Percentiles rank a stretch among this genome's conserved stretches.
These are phyloP conservation scores for Diploptera punctata DNA, from an alignment of 2,888 invertebrate species.

Conservation along the genomic window DNA sequence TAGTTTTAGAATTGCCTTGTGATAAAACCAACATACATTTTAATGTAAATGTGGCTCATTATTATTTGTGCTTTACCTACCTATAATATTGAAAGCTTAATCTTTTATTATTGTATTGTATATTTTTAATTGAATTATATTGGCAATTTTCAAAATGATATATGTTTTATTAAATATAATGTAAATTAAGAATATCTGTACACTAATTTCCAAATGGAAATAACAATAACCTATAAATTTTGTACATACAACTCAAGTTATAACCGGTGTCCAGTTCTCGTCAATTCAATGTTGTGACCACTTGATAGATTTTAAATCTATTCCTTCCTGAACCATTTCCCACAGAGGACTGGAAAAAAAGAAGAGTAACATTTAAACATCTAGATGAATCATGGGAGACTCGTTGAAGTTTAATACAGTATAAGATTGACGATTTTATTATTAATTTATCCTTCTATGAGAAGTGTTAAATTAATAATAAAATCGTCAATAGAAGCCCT, in stretches of 20 bases:
- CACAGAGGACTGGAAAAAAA: conserved; percentile 81
- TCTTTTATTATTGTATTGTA: neutral
- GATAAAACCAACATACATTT: neutral
- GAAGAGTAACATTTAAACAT: too few relatives aligned
- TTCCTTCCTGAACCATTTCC: conserved; percentile 99
- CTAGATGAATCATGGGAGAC: too few relatives aligned
- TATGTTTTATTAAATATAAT: neutral
- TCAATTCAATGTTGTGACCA: conserved; percentile 92
- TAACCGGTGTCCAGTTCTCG: too few relatives aligned
- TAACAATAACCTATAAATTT: too few relatives aligned
- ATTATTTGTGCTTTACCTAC: conserved; percentile 4
- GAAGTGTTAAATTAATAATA: too few relatives aligned
- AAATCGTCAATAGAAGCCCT: too few relatives aligned
- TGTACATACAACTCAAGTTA: too few relatives aligned
- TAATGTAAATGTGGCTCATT: neutral
- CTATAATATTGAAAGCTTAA: neutral
- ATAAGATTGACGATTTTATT: too few relatives aligned
- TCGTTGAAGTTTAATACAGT: too few relatives aligned
- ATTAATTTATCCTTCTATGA: too few relatives aligned
- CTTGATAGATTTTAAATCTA: conserved; percentile 95
- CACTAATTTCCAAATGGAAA: too few relatives aligned
- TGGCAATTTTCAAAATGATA: neutral
- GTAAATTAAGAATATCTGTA: too few relatives aligned
- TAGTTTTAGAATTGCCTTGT: neutral
- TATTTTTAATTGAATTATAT: neutral